These are phyloP conservation scores for Conus canariensis DNA, from an alignment of 2,888 invertebrate species.

Conservation along the genomic window DNA sequence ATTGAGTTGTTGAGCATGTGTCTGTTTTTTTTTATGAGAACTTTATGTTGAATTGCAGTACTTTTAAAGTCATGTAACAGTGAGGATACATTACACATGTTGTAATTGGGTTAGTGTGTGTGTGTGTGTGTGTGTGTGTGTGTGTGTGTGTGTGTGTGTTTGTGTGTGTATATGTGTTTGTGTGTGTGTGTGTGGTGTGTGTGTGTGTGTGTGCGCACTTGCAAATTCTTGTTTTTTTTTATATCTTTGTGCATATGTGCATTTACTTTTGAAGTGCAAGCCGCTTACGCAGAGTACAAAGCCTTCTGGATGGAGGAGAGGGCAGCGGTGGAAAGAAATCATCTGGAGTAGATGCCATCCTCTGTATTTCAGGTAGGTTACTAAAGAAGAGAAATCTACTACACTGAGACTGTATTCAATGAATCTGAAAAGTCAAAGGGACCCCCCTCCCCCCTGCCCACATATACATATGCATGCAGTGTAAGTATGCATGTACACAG, in stretches of 20 bases:
- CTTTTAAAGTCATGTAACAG: too few relatives aligned
- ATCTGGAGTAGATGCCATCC: constrained; percentile 64
- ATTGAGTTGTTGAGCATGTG: too few relatives aligned
- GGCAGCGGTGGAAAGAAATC: constrained; percentile 31
- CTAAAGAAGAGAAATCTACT: neutral
- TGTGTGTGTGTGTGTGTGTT: too few relatives aligned
- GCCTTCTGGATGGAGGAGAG: constrained; percentile 53
- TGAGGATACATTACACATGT: too few relatives aligned
- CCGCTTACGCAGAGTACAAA: constrained; percentile 67
- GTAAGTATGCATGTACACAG: neutral
- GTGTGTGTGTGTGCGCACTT: too few relatives aligned
- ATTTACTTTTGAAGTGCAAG: constrained; percentile 57
- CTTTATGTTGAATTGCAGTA: too few relatives aligned
- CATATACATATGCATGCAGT: neutral
- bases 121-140: neutral
- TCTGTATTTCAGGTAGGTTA: constrained; percentile 67
- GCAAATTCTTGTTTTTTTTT: too few relatives aligned
- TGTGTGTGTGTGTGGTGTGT: neutral
- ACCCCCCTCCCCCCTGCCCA: too few relatives aligned
- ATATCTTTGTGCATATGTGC: neutral
- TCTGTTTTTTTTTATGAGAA: too few relatives aligned
- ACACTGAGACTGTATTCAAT: too few relatives aligned
- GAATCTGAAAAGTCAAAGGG: neutral
- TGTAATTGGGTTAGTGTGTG: neutral
- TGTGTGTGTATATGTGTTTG: neutral